Percentiles rank a stretch among this genome's conserved stretches.
These are phyloP conservation scores for Pseudochromis fuscus DNA, from an alignment of 2,797 vertebrate species.

Conservation along the genomic window DNA sequence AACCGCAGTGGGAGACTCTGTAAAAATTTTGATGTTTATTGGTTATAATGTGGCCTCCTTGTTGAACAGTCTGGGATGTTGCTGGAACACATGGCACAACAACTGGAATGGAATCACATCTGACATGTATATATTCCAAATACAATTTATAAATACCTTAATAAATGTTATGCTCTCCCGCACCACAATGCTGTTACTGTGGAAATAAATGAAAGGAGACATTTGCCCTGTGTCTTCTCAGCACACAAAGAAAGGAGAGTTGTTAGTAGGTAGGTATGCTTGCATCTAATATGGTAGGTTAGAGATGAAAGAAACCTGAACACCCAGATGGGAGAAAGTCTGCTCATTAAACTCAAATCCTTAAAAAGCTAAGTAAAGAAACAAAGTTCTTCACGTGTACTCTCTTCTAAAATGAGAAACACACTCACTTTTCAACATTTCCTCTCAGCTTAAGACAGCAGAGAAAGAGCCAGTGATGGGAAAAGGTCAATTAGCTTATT, in stretches of 20 bases:
- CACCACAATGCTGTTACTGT: slow-evolving; percentile 66
- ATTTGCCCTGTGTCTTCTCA: slow-evolving; percentile 77
- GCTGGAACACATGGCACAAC: slow-evolving; percentile 76
- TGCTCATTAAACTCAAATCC: slow-evolving; percentile 71
- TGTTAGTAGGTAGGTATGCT: slow-evolving; percentile 59
- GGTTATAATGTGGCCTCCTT: slow-evolving; percentile 81
- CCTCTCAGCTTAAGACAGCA: slow-evolving; percentile 63
- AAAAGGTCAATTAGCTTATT: slow-evolving; percentile 88
- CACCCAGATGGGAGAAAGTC: slow-evolving; percentile 51
- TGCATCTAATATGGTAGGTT: slow-evolving; percentile 59
- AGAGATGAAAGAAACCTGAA: slow-evolving; percentile 64
- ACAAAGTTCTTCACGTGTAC: slow-evolving; percentile 58
- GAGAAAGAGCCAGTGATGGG: slow-evolving; percentile 63
- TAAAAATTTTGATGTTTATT: slow-evolving; percentile 82
- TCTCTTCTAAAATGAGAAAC: slow-evolving; percentile 53
- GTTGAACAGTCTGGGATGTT: slow-evolving; percentile 62
- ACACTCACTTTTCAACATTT: slow-evolving; percentile 54
- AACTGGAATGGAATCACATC: slow-evolving; percentile 73
- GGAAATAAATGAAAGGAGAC: slow-evolving; percentile 79
- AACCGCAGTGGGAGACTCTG: slow-evolving; percentile 58
- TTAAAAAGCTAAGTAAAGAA: slow-evolving; percentile 65
- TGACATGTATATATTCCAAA: slow-evolving; percentile 80
- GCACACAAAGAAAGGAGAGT: slow-evolving; percentile 59
- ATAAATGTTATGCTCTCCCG: slow-evolving; percentile 77
- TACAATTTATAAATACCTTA: slow-evolving; percentile 83